phyloP scores from a whole-genome alignment of 1,140 invertebrate genomes.

The Danaus plexippus region DNA sequence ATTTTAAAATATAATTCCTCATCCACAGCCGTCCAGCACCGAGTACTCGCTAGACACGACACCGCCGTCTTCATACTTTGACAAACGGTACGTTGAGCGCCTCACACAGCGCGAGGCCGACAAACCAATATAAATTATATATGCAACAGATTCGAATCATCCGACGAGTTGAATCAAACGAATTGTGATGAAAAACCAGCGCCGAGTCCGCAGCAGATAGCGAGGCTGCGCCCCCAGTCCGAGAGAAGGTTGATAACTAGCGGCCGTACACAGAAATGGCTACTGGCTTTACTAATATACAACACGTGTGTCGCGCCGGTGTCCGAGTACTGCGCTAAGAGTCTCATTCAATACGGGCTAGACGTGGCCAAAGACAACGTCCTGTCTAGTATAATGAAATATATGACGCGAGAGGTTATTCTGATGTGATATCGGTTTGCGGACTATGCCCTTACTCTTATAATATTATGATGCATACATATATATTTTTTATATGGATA shows the following conservation, averaged over 20 bases:
- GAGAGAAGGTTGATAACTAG: slow-evolving; percentile 18
- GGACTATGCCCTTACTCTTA: slow-evolving; percentile 60
- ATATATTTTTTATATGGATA: slow-evolving; percentile 7
- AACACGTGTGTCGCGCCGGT: slow-evolving; percentile 58
- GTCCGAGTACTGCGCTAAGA: slow-evolving; percentile 54
- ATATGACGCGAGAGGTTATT: slow-evolving; percentile 52
- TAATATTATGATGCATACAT: background rate
- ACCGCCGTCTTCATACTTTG: slow-evolving; percentile 45
- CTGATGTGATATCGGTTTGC: slow-evolving; percentile 25
- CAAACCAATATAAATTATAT: slow-evolving; percentile 1
- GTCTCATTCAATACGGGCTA: slow-evolving; percentile 53
- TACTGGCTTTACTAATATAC: slow-evolving; percentile 54
- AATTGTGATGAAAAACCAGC: slow-evolving; percentile 4
- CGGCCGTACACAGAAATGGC: slow-evolving; percentile 46
- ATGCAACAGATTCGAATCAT: slow-evolving; percentile 42
- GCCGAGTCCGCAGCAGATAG: slow-evolving; percentile 9
- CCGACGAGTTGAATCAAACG: slow-evolving; percentile 34
- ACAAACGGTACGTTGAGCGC: slow-evolving; percentile 41
- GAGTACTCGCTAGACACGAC: slow-evolving; percentile 35
- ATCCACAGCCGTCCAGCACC: slow-evolving; percentile 43
- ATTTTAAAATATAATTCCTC: slow-evolving; percentile 6
- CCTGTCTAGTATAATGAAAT: slow-evolving; percentile 38
- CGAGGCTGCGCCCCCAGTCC: slow-evolving; percentile 18
- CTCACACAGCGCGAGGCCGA: slow-evolving; percentile 5
- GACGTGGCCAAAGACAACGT: slow-evolving; percentile 57